Evolutionary conservation across 1,140 invertebrate species (phyloP).

Genomic region (Scaptomyza graminum): DNA sequence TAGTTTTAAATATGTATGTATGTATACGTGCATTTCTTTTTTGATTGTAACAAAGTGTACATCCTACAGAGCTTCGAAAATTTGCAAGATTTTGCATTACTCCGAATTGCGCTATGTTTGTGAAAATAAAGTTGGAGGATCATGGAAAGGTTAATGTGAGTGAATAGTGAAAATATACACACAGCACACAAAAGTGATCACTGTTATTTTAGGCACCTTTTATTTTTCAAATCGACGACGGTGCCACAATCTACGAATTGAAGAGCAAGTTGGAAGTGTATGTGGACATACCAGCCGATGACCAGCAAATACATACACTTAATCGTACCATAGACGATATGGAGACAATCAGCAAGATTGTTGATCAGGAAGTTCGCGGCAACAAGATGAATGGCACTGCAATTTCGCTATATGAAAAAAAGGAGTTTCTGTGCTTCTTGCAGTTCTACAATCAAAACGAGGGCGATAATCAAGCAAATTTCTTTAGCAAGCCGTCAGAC

Average conservation of each 20-base stretch:
- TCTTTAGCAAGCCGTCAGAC: slow-evolving; percentile 21
- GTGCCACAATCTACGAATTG: slow-evolving; percentile 10
- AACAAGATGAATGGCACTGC: slow-evolving; percentile 28
- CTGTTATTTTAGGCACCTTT: slow-evolving; percentile 3
- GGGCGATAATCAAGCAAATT: slow-evolving; percentile 23
- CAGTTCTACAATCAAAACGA: slow-evolving; percentile 39
- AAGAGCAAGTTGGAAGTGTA: slow-evolving; percentile 22
- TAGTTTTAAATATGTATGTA: neutral
- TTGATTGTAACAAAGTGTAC: neutral
- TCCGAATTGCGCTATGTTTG: slow-evolving; percentile 30
- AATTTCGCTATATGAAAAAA: slow-evolving; percentile 28
- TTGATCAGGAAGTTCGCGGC: slow-evolving; percentile 4
- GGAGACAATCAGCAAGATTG: slow-evolving; percentile 13
- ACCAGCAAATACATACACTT: slow-evolving; percentile 27
- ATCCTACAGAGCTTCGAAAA: neutral
- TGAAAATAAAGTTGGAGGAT: slow-evolving; percentile 36
- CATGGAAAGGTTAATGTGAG: slow-evolving; percentile 15
- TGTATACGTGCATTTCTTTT: neutral
- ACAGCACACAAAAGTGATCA: neutral
- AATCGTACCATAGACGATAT: slow-evolving; percentile 10
- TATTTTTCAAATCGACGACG: slow-evolving; percentile 29
- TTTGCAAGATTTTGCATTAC: neutral
- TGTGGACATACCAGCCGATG: slow-evolving; percentile 13
- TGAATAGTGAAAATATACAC: neutral
- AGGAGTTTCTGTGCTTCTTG: slow-evolving; percentile 33